Evolutionary conservation across 1,140 invertebrate species (phyloP).

Genomic region (Drosophila pseudoobscura): DNA sequence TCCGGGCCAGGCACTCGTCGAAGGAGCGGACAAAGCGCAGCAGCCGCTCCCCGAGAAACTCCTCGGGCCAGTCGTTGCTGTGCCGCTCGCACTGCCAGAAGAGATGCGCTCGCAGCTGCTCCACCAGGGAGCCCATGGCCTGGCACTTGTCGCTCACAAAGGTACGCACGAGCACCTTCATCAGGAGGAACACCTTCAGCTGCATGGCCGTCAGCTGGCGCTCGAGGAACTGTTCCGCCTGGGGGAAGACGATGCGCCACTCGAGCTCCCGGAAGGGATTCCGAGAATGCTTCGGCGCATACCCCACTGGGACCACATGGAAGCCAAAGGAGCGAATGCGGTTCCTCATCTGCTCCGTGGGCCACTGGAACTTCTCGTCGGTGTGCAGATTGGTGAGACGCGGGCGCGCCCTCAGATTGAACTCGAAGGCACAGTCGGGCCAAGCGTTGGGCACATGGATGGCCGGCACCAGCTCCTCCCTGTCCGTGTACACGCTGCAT

Average conservation of each 20-base stretch:
- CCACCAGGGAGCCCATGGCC: constrained; percentile 62
- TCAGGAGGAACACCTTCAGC: constrained; percentile 87
- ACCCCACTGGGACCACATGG: constrained; percentile 88
- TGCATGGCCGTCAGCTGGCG: constrained; percentile 88
- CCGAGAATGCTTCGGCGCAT: constrained; percentile 85
- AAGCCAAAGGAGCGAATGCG: constrained; percentile 88
- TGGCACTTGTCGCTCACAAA: constrained; percentile 85
- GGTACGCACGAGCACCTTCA: constrained; percentile 87
- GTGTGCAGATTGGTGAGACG: constrained; percentile 85
- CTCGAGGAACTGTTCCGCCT: constrained; percentile 89
- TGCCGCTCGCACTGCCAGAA: constrained; percentile 91
- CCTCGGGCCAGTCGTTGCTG: constrained; percentile 88
- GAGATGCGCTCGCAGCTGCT: constrained; percentile 90
- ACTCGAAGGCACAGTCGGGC: constrained; percentile 87
- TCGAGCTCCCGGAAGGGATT: constrained; percentile 87
- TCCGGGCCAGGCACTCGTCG: constrained; percentile 84
- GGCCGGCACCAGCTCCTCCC: constrained; percentile 87
- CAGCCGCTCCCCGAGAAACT: constrained; percentile 88
- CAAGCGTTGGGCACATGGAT: constrained; percentile 85
- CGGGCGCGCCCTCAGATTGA: constrained; percentile 85
- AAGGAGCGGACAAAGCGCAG: constrained; percentile 86
- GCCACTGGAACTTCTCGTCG: constrained; percentile 87
- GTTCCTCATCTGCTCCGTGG: constrained; percentile 86
- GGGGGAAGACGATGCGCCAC: constrained; percentile 90
- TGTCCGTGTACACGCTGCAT: constrained; percentile 86